Percentiles rank a stretch among this genome's conserved stretches.
Conservation (phyloP, 2,797 vertebrate species). For the Xenentodon cancila region DNA sequence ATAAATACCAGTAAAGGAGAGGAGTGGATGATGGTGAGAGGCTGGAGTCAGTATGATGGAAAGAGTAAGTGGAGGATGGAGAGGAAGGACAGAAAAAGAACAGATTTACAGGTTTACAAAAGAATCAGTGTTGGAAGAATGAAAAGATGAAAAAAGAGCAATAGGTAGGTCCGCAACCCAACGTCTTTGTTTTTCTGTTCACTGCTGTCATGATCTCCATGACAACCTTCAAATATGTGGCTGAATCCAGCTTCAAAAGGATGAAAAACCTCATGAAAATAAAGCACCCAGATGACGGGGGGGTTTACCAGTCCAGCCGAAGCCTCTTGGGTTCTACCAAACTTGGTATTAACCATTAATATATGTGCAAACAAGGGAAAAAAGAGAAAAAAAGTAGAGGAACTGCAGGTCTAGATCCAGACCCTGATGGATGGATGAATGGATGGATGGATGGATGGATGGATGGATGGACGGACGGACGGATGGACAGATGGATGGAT, state of each 20-base stretch:
- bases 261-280: slow-evolving; percentile 40
- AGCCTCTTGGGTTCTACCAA: no score
- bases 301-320: no score
- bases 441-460: no score
- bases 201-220: slow-evolving; percentile 26
- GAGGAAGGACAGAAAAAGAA: slow-evolving; percentile 19
- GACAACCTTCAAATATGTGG: slow-evolving; percentile 33
- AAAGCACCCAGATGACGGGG: slow-evolving; percentile 60
- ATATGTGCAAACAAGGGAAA: no score
- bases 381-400: no score
- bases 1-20: slow-evolving; percentile 64
- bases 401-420: no score
- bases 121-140: slow-evolving; percentile 1
- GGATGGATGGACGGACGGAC: no score
- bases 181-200: slow-evolving; percentile 39
- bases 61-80: slow-evolving; percentile 24
- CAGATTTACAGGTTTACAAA: no score
- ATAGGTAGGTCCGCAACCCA: slow-evolving; percentile 38
- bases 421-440: no score
- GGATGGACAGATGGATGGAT: no score
- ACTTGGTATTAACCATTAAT: no score
- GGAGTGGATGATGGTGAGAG: slow-evolving; percentile 58
- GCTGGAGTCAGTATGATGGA: slow-evolving; percentile 59
- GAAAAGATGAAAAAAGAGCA: slow-evolving; percentile 14
- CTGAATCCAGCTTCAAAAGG: slow-evolving; percentile 42